Conservation (phyloP, 2,888 invertebrate genomes). For the Sinelater perroti region DNA sequence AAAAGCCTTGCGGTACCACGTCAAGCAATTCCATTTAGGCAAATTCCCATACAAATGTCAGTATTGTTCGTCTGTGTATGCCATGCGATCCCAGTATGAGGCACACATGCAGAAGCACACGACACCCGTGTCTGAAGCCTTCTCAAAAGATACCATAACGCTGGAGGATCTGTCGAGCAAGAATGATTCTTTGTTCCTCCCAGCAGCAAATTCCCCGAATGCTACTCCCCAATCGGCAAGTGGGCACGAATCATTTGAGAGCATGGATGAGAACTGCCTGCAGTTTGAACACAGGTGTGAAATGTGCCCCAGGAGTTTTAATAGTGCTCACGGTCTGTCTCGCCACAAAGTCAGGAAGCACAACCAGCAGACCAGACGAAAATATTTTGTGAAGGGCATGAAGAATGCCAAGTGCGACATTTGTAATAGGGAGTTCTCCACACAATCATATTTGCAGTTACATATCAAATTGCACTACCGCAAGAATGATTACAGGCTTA, state of each 20-base stretch:
- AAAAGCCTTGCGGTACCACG: constrained; percentile 52
- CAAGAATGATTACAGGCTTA: constrained; percentile 54
- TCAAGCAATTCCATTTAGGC: constrained; percentile 53
- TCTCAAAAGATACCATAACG: constrained; percentile 51
- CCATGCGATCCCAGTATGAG: constrained; percentile 50
- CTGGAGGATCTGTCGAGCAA: constrained; percentile 50
- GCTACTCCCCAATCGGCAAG: not conserved
- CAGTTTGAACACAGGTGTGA: constrained; percentile 48
- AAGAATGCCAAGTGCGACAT: constrained; percentile 58
- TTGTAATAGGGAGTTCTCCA: constrained; percentile 57
- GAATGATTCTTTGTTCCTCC: constrained; percentile 21
- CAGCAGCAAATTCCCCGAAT: not conserved
- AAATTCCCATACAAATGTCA: constrained; percentile 56
- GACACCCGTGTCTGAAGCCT: constrained; percentile 38
- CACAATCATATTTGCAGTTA: constrained; percentile 56
- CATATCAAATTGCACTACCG: constrained; percentile 56
- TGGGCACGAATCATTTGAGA: not conserved
- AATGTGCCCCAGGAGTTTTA: constrained; percentile 51
- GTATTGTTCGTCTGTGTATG: constrained; percentile 51
- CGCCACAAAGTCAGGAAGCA: constrained; percentile 56
- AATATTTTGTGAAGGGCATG: constrained; percentile 57
- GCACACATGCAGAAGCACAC: constrained; percentile 48
- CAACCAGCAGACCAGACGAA: constrained; percentile 43
- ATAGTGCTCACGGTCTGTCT: constrained; percentile 52
- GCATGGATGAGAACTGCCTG: not conserved